These are phyloP conservation scores for Bellardia pandia DNA, from an alignment of 2,888 invertebrate genomes.

Conservation along the genomic window DNA sequence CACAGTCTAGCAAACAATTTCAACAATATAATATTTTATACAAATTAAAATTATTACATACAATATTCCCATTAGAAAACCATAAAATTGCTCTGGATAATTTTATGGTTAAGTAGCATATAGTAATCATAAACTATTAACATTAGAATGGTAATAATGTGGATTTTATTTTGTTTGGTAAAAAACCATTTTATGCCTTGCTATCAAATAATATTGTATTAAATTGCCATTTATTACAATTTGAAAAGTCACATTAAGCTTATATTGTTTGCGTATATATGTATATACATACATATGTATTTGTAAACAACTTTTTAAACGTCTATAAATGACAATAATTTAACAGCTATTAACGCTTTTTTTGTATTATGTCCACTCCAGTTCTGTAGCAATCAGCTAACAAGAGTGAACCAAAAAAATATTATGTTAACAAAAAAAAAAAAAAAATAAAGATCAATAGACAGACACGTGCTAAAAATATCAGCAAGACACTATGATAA, in stretches of 20 bases:
- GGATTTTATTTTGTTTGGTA: slow-evolving; percentile 3
- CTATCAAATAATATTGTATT: neutral
- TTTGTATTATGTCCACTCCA: neutral
- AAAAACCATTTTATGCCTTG: neutral
- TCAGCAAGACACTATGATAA: slow-evolving; percentile 41
- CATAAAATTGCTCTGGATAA: slow-evolving; percentile 23
- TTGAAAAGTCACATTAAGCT: slow-evolving; percentile 13
- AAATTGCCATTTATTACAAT: slow-evolving; percentile 24
- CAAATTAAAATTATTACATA: neutral
- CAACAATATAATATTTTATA: too few relatives aligned
- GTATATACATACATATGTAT: neutral
- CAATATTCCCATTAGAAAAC: neutral
- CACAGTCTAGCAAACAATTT: too few relatives aligned
- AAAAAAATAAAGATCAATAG: slow-evolving; percentile 8
- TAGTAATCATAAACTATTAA: slow-evolving; percentile 22
- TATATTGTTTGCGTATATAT: neutral
- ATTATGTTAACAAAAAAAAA: neutral
- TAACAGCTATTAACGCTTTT: slow-evolving; percentile 64
- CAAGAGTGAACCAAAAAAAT: slow-evolving; percentile 10
- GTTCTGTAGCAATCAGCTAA: slow-evolving; percentile 49
- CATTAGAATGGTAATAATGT: neutral
- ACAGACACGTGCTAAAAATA: slow-evolving; percentile 68
- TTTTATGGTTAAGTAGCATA: neutral
- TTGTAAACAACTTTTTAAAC: slow-evolving; percentile 62
- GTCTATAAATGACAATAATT: slow-evolving; percentile 61